Evolutionary conservation across 1,140 invertebrate genomes (phyloP).

Genomic region (Drosophila ananassae): DNA sequence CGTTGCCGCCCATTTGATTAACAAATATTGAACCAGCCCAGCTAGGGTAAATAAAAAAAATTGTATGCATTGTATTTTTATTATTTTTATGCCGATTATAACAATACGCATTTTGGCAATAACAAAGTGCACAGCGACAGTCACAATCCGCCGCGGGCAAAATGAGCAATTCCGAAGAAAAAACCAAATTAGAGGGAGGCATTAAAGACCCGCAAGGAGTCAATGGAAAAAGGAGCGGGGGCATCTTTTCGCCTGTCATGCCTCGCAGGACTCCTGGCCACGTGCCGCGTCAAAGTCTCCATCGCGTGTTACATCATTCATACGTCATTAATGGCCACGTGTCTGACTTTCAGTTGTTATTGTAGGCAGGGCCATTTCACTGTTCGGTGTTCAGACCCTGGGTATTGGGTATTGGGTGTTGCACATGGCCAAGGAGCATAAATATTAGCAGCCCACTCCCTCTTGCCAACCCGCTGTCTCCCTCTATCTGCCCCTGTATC

Average conservation of each 20-base stretch:
- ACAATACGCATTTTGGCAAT: slow-evolving; percentile 63
- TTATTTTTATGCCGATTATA: slow-evolving; percentile 62
- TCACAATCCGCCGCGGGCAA: slow-evolving; percentile 53
- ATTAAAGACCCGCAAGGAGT: slow-evolving; percentile 68
- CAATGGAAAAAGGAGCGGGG: slow-evolving; percentile 50
- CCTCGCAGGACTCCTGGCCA: slow-evolving; percentile 65
- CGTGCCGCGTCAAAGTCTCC: slow-evolving; percentile 64
- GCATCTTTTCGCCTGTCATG: slow-evolving; percentile 58
- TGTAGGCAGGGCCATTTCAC: slow-evolving; percentile 70
- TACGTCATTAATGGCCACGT: slow-evolving; percentile 84
- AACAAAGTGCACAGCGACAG: slow-evolving; percentile 40
- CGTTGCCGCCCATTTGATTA: slow-evolving; percentile 71
- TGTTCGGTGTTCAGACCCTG: slow-evolving; percentile 51
- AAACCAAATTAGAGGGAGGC: slow-evolving; percentile 4
- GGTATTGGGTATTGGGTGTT: slow-evolving; percentile 8
- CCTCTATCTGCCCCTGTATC: background rate
- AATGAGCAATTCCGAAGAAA: slow-evolving; percentile 58
- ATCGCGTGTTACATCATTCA: slow-evolving; percentile 84
- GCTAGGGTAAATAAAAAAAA: slow-evolving; percentile 2
- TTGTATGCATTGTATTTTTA: slow-evolving; percentile 58
- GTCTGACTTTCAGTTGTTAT: slow-evolving; percentile 69
- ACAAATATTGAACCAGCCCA: slow-evolving; percentile 47
- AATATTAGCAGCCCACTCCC: slow-evolving; percentile 61
- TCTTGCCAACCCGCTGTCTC: background rate
- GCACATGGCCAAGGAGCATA: slow-evolving; percentile 49